phyloP scores from a whole-genome alignment of 2,888 invertebrate genomes.

The Frankliniella intonsa region DNA sequence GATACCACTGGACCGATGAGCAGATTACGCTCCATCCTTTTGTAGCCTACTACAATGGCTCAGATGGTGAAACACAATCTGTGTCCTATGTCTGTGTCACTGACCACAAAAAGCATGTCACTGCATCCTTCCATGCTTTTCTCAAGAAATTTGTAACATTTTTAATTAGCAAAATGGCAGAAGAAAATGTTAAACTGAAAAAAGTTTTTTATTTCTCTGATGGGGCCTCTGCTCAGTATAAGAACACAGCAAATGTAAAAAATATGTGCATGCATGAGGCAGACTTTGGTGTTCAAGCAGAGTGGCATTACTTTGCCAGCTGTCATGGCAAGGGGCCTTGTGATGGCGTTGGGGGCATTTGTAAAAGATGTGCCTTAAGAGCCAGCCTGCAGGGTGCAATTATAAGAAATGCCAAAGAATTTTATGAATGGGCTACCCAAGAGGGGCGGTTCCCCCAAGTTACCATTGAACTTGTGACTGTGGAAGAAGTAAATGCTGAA shows the following conservation, averaged over 20 bases:
- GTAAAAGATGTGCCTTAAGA: too few relatives aligned
- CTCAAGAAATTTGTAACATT: too few relatives aligned
- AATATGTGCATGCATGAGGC: slow-evolving; percentile 29
- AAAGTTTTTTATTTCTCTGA: slow-evolving; percentile 11
- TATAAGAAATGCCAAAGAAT: too few relatives aligned
- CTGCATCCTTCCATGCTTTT: slow-evolving; percentile 35
- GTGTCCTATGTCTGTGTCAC: slow-evolving; percentile 37
- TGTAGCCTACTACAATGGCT: slow-evolving; percentile 36
- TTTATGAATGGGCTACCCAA: too few relatives aligned
- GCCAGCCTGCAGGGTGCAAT: too few relatives aligned
- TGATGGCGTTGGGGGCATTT: too few relatives aligned
- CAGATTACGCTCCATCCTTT: slow-evolving; percentile 36
- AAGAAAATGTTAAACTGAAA: not conserved
- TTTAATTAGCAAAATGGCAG: slow-evolving; percentile 11
- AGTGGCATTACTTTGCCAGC: slow-evolving; percentile 31
- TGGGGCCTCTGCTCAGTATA: slow-evolving; percentile 28
- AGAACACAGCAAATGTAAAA: slow-evolving; percentile 29
- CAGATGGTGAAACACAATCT: slow-evolving; percentile 33
- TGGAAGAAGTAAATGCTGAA: too few relatives aligned
- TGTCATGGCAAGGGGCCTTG: too few relatives aligned
- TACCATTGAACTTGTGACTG: too few relatives aligned
- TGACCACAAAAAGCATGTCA: slow-evolving; percentile 37
- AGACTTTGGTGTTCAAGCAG: slow-evolving; percentile 31
- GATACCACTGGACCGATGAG: too few relatives aligned
- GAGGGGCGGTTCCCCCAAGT: too few relatives aligned